Base-by-base conservation (phyloP, 2,888 invertebrate species). In the Stegana nigrithorax region DNA sequence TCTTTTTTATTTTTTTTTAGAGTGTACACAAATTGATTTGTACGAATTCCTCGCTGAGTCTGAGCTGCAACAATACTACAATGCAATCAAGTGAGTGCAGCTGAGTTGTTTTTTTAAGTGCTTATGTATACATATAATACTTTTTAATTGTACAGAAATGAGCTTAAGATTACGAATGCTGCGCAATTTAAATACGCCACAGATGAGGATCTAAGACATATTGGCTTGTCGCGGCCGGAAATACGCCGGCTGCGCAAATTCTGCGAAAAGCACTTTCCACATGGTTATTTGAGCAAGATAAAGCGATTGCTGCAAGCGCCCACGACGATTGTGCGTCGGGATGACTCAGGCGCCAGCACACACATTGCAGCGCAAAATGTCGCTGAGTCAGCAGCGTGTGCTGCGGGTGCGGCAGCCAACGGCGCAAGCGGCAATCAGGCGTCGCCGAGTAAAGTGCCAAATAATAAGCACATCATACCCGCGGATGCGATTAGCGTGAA, bases 201-300 rank as follows among this genome's bases (percentile, higher is more conserved):
- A 39, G 95, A 95, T 78, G 94, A 96, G 78, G 98, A 99, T 86
- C 88, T 98, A 67, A 88, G 89, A 60, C 93, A 94, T 73, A 92
- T 99, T 78, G 98, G 98, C 14, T 92, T 97, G 89, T 94, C 96
- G 14, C 93, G 93, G 79, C 97, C 98, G 25, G 98, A 99, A 87
- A 95, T 97, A 87, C 90, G 98, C 65, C 89, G 98, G 62, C 90
- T 98, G 70, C 93, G 95, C 81, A 97, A 97, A 86, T 95, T 92
- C 83, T 98, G 95, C 84, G 93, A 95, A 67, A 96, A 95, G 85
- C 94, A 96, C 85, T 96, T 93, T 83, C 96, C 97, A 0, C 95
- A 96, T 83, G 95, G 95, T 71, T 96, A 97, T 83, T 88, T 97
- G 63, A 93, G 93, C 32, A 97, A 96, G 86, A 92, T 98, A 78